Evolutionary conservation across 2,888 invertebrate genomes (phyloP), one percentile per base, ranked within the genome.

Genomic region (Beris morrisii): DNA sequence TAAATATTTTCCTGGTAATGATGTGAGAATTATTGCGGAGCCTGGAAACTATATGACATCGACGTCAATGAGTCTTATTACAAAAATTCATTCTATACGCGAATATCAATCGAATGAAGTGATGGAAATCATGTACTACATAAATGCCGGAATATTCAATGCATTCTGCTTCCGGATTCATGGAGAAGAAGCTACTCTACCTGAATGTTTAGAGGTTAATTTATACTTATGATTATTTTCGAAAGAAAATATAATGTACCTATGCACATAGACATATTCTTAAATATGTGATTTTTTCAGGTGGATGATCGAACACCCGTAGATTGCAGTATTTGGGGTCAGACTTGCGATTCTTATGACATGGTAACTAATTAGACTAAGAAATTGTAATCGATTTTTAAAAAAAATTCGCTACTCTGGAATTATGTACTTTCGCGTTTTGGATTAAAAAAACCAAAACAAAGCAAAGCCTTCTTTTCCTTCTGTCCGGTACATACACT

Each of bases 71-170:
- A 96, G 97, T 15, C 86, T 98, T 50, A 90, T 92, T 66, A 90
- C 90, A 76, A 88, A 90, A 81, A 87, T 99, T 70, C 93, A 97
- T 79, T 92, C 93, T 70, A 90, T 90, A 74, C 85, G 91, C 52
- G 78, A 80, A 63, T 68, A 76, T 4, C 72, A 76, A n/a, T 71
- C 70, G 15, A 68, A 70, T 4, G 78, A 77, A 0, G 75, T 77
- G 65, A 70, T 80, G 61, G 76, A 78, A 3, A 82, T 85, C 78
- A 97, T 97, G 97, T 98, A 98, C 82, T 98, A 96, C 84, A 90
- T 99, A 76, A 98, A 98, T 82, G 98, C 99, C 81, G 98, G 99
- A 5, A 95, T 99, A 67, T 99, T 98, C 81, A 97, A 98, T 66
- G 96, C 96, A 67, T 99, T 99, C 86, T 98, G 98, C 84, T 96